A percentile compares a stretch with the other conserved stretches of the same genome.
Evolutionary conservation across 92 coral and sea anemone genomes (phyloP).

Genomic region (Zoanthus sociatus): DNA sequence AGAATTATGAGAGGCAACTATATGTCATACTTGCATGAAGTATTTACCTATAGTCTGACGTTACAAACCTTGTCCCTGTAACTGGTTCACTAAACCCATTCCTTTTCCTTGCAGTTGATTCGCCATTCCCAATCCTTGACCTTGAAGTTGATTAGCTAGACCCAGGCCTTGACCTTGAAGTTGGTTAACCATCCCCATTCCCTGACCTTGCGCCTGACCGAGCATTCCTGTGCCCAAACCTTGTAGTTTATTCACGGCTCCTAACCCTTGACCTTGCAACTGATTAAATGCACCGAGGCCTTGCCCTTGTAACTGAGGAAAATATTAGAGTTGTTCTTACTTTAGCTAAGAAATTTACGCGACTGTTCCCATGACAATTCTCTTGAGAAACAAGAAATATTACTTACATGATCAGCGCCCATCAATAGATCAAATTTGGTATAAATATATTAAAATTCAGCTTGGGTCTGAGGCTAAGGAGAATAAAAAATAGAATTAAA

Average conservation of each 20-base stretch:
- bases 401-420: too few species aligned
- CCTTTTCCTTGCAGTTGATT: conserved; percentile 74
- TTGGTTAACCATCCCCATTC: conserved; percentile 51
- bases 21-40: too few species aligned
- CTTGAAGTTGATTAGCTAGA: conserved; percentile 73
- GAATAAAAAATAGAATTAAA: too few species aligned
- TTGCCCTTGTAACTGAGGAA: conserved; percentile 67
- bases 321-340: too few species aligned
- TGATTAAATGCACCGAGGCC: conserved; percentile 73
- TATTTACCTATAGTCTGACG: conserved; percentile 48
- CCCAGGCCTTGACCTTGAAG: conserved; percentile 79
- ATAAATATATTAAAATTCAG: too few species aligned
- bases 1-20: too few species aligned
- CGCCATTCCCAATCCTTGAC: conserved; percentile 83
- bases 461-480: too few species aligned
- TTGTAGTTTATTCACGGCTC: conserved; percentile 59
- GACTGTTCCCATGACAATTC: too few species aligned
- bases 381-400: too few species aligned
- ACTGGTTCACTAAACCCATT: conserved; percentile 73
- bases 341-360: too few species aligned
- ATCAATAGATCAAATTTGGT: too few species aligned
- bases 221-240: conserved; percentile 69
- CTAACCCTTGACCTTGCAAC: conserved; percentile 77
- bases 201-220: conserved; percentile 69
- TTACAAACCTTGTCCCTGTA: conserved; percentile 86